Base-by-base conservation (phyloP, 1,140 invertebrate genomes). In the Conus ventricosus region DNA sequence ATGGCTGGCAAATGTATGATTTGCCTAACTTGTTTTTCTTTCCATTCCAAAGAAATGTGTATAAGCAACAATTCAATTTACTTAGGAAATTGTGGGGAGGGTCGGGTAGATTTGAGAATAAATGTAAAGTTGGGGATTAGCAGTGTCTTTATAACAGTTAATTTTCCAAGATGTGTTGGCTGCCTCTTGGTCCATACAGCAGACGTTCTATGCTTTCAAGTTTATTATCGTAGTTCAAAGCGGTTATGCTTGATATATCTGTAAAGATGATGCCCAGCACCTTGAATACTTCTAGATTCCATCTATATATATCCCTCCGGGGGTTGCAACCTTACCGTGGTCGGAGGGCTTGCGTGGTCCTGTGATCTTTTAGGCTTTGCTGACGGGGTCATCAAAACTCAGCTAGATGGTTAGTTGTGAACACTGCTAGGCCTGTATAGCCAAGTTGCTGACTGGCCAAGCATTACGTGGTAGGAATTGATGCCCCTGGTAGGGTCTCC, bases 221-320 rank as follows among this genome's bases (percentile, higher is more conserved):
- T 63, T 60, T 85, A 23, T 25, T 25, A 13, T 85, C 60, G 60
- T 60, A 87, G 71, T 76, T 87, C 13, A 87, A 17, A 25, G 8
- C 15, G 17, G 67, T 87, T 13, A 87, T 80, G 10, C 17, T 15
- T 60, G 57, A 13, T 20, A 80, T 39, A 23, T 39, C 4, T 11
- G 63, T 39, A 78, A 87, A 80, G 15, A 17, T 75, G 8, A 87
- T 87, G 11, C 85, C 67, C 4, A 87, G 27, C 10, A 87, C 27
- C 20, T 86, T 75, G 63, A 86, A 86, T 10, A 71, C 63, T n/a
- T 71, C 25, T 20, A 4, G 23, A 11, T 25, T 71, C 85, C 85
- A 75, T 13, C 6, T 20, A n/a, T 20, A 75, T 8, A n/a, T n/a
- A n/a, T n/a, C n/a, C n/a, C n/a, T n/a, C n/a, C n/a, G n/a, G n/a